phyloP scores from a whole-genome alignment of 2,888 invertebrate genomes.

The Rhamnusium bicolor region DNA sequence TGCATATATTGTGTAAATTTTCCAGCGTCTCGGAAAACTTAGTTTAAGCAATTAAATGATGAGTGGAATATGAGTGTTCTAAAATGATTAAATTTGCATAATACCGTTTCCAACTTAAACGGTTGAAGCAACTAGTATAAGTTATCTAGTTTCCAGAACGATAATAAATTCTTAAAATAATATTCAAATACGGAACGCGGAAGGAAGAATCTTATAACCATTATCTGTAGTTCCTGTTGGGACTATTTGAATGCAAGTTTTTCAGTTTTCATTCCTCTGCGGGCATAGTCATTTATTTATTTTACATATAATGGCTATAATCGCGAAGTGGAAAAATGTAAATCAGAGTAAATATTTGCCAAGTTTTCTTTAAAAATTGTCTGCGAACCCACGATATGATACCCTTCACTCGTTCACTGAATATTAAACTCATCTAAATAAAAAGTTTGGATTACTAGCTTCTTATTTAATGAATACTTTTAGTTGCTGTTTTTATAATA shows the following conservation, averaged over 20 bases:
- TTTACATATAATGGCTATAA: constrained; percentile 12
- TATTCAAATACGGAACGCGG: constrained; percentile 9
- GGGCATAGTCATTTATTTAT: constrained; percentile 7
- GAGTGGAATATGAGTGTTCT: constrained; percentile 51
- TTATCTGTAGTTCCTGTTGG: constrained; percentile 23
- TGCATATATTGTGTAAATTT: constrained; percentile 50
- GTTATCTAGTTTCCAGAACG: not conserved
- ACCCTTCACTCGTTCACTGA: not conserved
- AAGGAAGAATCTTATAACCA: constrained; percentile 21
- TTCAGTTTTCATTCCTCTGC: constrained; percentile 8
- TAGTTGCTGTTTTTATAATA: no score
- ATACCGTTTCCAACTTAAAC: constrained; percentile 50
- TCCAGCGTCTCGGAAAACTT: constrained; percentile 48
- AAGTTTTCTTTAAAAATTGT: not conserved
- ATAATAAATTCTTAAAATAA: constrained; percentile 23
- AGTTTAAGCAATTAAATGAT: constrained; percentile 51
- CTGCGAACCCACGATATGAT: not conserved
- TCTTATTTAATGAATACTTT: no score
- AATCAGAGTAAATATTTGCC: constrained; percentile 14
- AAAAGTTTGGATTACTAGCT: no score
- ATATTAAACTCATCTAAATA: not conserved
- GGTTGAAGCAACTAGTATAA: constrained; percentile 16
- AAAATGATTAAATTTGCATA: constrained; percentile 56
- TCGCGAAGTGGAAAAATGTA: constrained; percentile 10
- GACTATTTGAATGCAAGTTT: not conserved